Conservation (phyloP, 2,888 invertebrate genomes). For the Pristionchus exspectatus region DNA sequence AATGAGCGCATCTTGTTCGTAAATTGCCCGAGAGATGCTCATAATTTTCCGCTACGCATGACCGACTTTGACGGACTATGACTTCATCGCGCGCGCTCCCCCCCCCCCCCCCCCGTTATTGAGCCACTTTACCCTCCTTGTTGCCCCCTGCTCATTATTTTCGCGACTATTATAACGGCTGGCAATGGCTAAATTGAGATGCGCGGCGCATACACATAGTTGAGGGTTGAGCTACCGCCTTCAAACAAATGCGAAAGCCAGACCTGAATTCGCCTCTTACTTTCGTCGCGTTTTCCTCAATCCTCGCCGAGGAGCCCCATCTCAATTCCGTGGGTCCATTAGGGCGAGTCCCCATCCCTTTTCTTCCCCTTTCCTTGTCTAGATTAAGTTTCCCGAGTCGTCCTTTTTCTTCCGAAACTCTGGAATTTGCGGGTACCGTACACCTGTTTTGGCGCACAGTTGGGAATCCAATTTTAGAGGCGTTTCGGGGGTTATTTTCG, state of each 20-base stretch:
- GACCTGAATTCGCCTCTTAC: not conserved
- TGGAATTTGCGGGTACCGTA: not conserved
- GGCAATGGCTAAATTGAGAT: not conserved
- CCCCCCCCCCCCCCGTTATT: not conserved
- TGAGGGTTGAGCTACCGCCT: too few relatives aligned
- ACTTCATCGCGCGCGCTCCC: not conserved
- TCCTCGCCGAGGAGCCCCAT: not conserved
- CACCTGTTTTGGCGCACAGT: constrained; percentile 10
- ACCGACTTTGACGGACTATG: not conserved
- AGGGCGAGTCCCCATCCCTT: not conserved
- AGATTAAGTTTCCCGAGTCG: constrained; percentile 15
- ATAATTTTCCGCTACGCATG: not conserved
- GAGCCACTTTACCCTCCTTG: constrained; percentile 9
- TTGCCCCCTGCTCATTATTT: not conserved
- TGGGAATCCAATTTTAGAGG: not conserved
- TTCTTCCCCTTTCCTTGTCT: not conserved
- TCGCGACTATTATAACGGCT: not conserved
- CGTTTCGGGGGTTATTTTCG: not conserved
- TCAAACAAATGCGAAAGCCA: not conserved
- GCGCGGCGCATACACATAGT: not conserved
- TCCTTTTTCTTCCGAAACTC: not conserved
- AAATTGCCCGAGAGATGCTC: not conserved
- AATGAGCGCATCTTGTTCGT: not conserved
- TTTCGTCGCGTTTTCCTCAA: not conserved
- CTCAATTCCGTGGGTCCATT: constrained; percentile 24